A percentile compares a stretch with the other conserved stretches of the same genome.
phyloP scores from a whole-genome alignment of 2,797 vertebrate genomes.

The Coendou prehensilis region DNA sequence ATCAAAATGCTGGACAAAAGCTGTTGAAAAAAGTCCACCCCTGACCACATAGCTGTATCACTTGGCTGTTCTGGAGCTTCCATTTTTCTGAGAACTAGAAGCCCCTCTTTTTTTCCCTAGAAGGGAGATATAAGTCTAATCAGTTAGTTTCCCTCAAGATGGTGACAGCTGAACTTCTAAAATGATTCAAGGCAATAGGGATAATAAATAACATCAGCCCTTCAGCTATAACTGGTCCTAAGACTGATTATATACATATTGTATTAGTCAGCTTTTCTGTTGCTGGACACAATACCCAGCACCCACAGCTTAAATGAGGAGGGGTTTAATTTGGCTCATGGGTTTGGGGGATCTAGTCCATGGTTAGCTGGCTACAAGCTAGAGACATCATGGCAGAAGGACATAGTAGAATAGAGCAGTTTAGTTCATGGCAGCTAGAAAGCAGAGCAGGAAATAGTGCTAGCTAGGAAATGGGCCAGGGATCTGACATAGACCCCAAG shows the following conservation, averaged over 20 bases:
- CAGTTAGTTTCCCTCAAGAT: slow-evolving; percentile 29
- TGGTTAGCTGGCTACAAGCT: not conserved
- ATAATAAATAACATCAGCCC: slow-evolving; percentile 34
- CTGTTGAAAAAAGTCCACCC: not conserved
- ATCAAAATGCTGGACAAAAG: not conserved
- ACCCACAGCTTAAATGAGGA: not conserved
- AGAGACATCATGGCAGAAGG: not conserved
- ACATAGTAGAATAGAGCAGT: not conserved
- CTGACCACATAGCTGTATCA: not conserved
- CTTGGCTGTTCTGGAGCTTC: not conserved
- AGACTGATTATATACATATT: not conserved
- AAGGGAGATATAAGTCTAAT: not conserved
- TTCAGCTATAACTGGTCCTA: not conserved
- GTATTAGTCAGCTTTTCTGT: not conserved
- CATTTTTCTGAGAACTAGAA: slow-evolving; percentile 43
- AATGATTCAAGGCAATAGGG: not conserved
- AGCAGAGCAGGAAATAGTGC: not conserved
- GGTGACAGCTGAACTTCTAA: slow-evolving; percentile 14
- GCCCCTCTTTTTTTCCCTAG: not conserved
- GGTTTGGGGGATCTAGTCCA: not conserved
- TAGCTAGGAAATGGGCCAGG: not conserved
- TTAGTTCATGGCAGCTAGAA: not conserved
- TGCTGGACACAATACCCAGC: not conserved
- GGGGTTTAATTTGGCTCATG: not conserved
- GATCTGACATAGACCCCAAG: not conserved